phyloP scores from a whole-genome alignment of 2,888 invertebrate genomes.

The Nebria brevicollis region DNA sequence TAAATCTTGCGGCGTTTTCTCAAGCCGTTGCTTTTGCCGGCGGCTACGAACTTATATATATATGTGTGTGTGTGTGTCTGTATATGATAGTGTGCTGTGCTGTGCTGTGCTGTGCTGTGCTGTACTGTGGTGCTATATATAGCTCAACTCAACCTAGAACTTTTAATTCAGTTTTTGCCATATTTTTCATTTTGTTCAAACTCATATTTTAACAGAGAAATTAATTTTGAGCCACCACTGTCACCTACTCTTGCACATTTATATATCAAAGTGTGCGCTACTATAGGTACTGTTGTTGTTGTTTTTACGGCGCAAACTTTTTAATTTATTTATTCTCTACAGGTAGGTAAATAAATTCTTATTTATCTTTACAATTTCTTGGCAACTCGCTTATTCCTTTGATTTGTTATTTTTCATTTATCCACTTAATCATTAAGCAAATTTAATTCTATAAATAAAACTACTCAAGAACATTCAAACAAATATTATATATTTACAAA shows the following conservation, averaged over 20 bases:
- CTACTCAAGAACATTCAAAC: too few species aligned
- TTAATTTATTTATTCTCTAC: conserved; percentile 24
- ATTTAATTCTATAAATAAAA: too few species aligned
- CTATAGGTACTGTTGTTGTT: conserved; percentile 25
- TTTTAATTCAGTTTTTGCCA: conserved; percentile 48
- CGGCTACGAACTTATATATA: background rate
- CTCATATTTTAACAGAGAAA: conserved; percentile 47
- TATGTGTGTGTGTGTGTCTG: background rate
- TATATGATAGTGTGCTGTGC: background rate
- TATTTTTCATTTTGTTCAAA: conserved; percentile 47
- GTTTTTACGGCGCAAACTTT: conserved; percentile 42
- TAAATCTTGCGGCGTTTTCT: conserved; percentile 51
- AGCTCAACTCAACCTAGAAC: conserved; percentile 23
- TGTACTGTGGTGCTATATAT: background rate
- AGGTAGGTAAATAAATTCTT: background rate
- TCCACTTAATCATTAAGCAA: too few species aligned
- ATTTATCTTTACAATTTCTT: background rate
- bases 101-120: background rate
- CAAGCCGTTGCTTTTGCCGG: conserved; percentile 31
- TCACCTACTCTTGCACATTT: conserved; percentile 22
- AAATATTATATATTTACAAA: too few species aligned
- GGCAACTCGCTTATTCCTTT: background rate
- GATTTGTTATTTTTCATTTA: background rate
- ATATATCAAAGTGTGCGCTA: conserved; percentile 12
- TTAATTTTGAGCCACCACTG: conserved; percentile 46